phyloP scores from a whole-genome alignment of 2,797 vertebrate genomes.

The Hirundo rustica region DNA sequence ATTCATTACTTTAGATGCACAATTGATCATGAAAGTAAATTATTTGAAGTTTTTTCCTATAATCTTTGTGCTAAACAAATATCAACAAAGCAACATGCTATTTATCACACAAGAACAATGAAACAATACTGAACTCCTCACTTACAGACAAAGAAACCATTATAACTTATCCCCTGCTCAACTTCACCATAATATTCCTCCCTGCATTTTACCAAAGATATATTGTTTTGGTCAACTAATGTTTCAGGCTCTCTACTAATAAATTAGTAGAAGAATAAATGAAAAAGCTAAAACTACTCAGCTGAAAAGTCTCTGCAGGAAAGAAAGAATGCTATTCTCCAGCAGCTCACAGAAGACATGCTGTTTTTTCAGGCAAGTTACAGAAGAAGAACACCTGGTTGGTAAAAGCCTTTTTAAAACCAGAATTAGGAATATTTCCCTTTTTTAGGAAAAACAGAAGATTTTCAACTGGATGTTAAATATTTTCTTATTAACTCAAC shows the following conservation, averaged over 20 bases:
- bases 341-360: constrained; percentile 51
- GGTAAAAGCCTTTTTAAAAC: constrained; percentile 6
- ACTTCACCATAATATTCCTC: background rate
- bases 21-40: constrained; percentile 76
- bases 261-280: constrained; percentile 3
- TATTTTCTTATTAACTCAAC: constrained; percentile 45
- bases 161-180: constrained; percentile 29
- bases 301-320: constrained; percentile 33
- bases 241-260: constrained; percentile 1
- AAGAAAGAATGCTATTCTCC: constrained; percentile 40
- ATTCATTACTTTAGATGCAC: constrained; percentile 73
- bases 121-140: constrained; percentile 66
- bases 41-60: constrained; percentile 72
- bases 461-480: constrained; percentile 20
- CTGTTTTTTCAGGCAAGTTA: constrained; percentile 50
- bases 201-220: background rate
- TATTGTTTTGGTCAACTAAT: background rate
- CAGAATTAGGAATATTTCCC: constrained; percentile 6
- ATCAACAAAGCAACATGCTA: constrained; percentile 75
- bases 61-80: constrained; percentile 76
- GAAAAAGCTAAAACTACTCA: constrained; percentile 15
- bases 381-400: constrained; percentile 7
- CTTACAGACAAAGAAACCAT: constrained; percentile 62
- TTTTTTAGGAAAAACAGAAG: constrained; percentile 23
- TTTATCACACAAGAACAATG: constrained; percentile 66